A percentile compares a stretch with the other conserved stretches of the same genome.
Evolutionary conservation across 2,113 vertebrate genomes (phyloP).

Genomic region (Oceanites oceanicus): DNA sequence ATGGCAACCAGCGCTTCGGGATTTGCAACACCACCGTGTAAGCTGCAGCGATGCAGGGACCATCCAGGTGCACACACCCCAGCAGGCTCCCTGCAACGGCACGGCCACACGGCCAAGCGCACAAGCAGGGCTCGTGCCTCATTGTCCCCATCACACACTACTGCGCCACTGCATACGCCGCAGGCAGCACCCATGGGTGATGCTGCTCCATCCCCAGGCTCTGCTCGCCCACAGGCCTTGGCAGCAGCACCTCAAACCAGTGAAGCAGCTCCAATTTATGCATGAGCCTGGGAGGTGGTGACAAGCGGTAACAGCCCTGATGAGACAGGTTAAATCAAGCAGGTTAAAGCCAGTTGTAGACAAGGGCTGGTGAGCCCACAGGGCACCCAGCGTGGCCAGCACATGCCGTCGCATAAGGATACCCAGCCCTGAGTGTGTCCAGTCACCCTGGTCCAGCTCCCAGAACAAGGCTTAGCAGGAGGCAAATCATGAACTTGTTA

Average conservation of each 20-base stretch:
- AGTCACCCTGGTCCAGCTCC: not conserved
- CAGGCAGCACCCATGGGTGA: not conserved
- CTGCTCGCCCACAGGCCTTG: rapidly evolving
- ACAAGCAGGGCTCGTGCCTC: not conserved
- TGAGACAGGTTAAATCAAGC: conserved; percentile 29
- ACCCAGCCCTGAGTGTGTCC: not conserved
- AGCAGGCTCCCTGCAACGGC: not conserved
- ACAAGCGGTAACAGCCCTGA: not conserved
- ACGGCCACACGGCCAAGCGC: not conserved
- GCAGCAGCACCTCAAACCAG: not conserved
- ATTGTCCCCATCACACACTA: not conserved
- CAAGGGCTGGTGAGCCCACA: not conserved
- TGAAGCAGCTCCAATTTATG: rapidly evolving
- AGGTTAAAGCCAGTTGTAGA: not conserved
- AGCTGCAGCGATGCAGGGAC: not conserved
- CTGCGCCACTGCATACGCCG: rapidly evolving
- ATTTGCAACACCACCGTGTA: not conserved
- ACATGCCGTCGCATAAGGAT: not conserved
- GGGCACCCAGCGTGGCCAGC: not conserved
- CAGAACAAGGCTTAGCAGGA: not conserved
- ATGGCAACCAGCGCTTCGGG: not conserved
- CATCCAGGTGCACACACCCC: not conserved
- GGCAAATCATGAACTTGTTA: not conserved
- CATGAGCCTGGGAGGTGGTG: not conserved
- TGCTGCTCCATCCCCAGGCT: rapidly evolving